These are phyloP conservation scores for Camponotus vicinus DNA, from an alignment of 1,140 invertebrate genomes.

Conservation along the genomic window DNA sequence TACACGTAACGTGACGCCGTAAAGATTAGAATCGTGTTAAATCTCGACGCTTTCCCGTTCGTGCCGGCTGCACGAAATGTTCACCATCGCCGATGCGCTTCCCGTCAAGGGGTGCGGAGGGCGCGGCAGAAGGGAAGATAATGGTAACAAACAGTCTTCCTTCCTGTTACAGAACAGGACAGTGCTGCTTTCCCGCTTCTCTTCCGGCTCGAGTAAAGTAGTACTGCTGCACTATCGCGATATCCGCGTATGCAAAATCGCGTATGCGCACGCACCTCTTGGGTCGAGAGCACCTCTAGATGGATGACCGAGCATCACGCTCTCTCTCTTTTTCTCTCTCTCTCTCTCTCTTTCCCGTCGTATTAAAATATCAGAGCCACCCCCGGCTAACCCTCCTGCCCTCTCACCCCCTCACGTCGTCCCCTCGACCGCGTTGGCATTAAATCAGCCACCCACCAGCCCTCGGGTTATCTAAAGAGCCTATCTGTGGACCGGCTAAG, in stretches of 20 bases:
- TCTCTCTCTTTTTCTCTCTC: conserved; percentile 56
- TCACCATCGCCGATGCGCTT: conserved; percentile 23
- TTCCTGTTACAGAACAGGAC: conserved; percentile 79
- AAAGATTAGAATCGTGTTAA: neutral
- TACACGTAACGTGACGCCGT: neutral
- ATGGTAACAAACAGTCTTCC: conserved; percentile 83
- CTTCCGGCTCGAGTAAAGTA: conserved; percentile 27
- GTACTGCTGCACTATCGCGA: conserved; percentile 72
- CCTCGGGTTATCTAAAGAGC: conserved; percentile 80
- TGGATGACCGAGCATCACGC: conserved; percentile 82
- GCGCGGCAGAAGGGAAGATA: conserved; percentile 75
- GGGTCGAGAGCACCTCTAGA: conserved; percentile 69
- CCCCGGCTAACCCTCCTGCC: conserved; percentile 39
- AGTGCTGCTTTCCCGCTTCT: conserved; percentile 37
- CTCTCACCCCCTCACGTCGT: conserved; percentile 17
- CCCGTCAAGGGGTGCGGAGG: conserved; percentile 13
- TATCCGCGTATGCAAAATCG: conserved; percentile 82
- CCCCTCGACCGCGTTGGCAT: conserved; percentile 69
- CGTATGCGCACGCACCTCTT: conserved; percentile 76
- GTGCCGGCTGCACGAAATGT: conserved; percentile 27
- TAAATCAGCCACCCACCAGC: conserved; percentile 82
- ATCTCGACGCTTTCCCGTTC: conserved; percentile 15
- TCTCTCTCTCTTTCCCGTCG: conserved; percentile 41
- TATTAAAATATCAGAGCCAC: conserved; percentile 80
- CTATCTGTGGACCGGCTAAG: conserved; percentile 79